Conservation (phyloP, 2,113 vertebrate genomes). For the Panthera leo region DNA sequence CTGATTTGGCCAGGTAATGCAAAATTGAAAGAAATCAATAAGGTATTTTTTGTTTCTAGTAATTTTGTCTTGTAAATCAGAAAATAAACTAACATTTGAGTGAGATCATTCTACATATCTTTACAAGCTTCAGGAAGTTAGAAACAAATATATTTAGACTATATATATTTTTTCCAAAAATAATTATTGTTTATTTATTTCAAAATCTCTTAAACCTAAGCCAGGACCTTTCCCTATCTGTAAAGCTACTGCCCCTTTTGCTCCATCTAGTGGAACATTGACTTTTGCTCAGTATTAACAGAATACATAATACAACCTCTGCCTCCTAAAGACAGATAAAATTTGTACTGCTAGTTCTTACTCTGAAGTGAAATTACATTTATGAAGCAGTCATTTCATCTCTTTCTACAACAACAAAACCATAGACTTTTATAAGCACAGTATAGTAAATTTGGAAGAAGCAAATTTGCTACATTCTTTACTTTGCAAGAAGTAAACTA, state of each 20-base stretch:
- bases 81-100: neutral
- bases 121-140: neutral
- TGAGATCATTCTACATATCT: neutral
- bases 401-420: neutral
- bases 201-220: slow-evolving; percentile 44
- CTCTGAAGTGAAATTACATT: neutral
- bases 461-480: neutral
- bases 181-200: slow-evolving; percentile 44
- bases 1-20: neutral
- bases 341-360: neutral
- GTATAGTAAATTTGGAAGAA: neutral
- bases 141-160: neutral
- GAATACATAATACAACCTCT: neutral
- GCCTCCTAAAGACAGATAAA: neutral
- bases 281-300: slow-evolving; percentile 64
- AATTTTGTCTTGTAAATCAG: neutral
- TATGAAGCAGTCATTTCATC: neutral
- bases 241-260: slow-evolving; percentile 83
- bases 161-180: neutral
- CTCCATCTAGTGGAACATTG: slow-evolving; percentile 87
- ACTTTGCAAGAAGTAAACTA: neutral
- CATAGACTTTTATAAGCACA: neutral
- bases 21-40: neutral
- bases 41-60: slow-evolving; percentile 1
- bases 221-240: slow-evolving; percentile 44